phyloP scores from a whole-genome alignment of 1,140 invertebrate genomes.

The Oncopodura yosiiana region DNA sequence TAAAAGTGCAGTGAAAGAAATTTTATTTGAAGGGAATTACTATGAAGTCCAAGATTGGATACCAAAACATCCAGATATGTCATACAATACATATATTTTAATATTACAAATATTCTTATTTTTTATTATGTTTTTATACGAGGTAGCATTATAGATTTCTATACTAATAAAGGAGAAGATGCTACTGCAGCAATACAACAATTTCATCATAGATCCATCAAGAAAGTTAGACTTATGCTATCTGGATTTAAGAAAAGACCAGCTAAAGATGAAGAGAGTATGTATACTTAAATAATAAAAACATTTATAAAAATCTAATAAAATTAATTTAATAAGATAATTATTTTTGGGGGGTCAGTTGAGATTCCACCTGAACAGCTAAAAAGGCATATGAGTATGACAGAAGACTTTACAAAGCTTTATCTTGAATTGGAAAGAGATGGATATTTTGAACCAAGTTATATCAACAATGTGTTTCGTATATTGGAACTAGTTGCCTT shows the following conservation, averaged over 20 bases:
- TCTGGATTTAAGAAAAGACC: constrained; percentile 1
- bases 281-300: background rate
- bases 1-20: constrained; percentile 3
- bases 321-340: background rate
- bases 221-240: constrained; percentile 14
- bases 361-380: constrained; percentile 1
- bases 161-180: constrained; percentile 17
- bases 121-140: too few species aligned
- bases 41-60: constrained; percentile 16
- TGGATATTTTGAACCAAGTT: background rate
- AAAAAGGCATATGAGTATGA: background rate
- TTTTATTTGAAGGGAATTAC: constrained; percentile 19
- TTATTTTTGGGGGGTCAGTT: background rate
- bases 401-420: background rate
- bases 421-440: background rate
- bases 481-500: background rate
- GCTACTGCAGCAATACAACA: constrained; percentile 14
- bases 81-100: too few species aligned
- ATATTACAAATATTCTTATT: too few species aligned
- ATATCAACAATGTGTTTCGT: background rate
- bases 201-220: constrained; percentile 19
- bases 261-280: constrained; percentile 8
- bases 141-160: constrained; percentile 25
- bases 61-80: constrained; percentile 15
- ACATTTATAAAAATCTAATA: background rate